Evolutionary conservation across 1,140 invertebrate species (phyloP).

Genomic region (Drosophila ironensis): DNA sequence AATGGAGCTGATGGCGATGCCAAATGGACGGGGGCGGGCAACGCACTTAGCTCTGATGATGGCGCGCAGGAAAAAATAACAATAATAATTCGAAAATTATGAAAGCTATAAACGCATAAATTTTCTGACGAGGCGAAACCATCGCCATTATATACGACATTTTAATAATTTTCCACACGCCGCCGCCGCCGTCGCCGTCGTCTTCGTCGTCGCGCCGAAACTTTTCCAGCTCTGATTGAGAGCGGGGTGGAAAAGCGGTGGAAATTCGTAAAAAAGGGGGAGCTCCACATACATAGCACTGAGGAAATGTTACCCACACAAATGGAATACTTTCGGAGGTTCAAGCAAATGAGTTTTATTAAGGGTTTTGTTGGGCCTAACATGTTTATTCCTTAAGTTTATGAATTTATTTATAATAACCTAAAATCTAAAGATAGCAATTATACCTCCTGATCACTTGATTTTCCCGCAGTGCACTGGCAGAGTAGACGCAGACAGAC

Average conservation of each 20-base stretch:
- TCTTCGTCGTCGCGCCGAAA: constrained; percentile 31
- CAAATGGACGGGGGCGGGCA: background rate
- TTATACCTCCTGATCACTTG: too few relatives aligned
- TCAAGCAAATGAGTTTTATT: too few relatives aligned
- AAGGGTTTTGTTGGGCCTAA: too few relatives aligned
- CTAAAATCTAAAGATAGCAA: too few relatives aligned
- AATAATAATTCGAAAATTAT: constrained; percentile 80
- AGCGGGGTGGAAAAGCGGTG: background rate
- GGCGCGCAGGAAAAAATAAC: constrained; percentile 52
- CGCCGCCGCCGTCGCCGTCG: constrained; percentile 4
- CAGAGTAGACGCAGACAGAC: constrained; percentile 8
- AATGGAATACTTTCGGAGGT: background rate
- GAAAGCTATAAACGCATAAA: constrained; percentile 79
- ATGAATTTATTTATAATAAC: too few relatives aligned
- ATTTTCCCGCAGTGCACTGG: background rate
- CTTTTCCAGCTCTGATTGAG: constrained; percentile 9
- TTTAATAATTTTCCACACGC: constrained; percentile 80
- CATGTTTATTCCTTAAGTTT: too few relatives aligned
- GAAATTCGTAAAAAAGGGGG: constrained; percentile 1
- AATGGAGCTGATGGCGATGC: constrained; percentile 33
- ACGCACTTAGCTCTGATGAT: constrained; percentile 66
- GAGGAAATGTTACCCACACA: background rate
- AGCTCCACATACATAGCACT: constrained; percentile 13
- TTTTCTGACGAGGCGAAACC: constrained; percentile 55
- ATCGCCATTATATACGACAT: constrained; percentile 77